A percentile compares a stretch with the other conserved stretches of the same genome.
phyloP scores from a whole-genome alignment of 1,140 invertebrate species.

The Asbolus verrucosus region DNA sequence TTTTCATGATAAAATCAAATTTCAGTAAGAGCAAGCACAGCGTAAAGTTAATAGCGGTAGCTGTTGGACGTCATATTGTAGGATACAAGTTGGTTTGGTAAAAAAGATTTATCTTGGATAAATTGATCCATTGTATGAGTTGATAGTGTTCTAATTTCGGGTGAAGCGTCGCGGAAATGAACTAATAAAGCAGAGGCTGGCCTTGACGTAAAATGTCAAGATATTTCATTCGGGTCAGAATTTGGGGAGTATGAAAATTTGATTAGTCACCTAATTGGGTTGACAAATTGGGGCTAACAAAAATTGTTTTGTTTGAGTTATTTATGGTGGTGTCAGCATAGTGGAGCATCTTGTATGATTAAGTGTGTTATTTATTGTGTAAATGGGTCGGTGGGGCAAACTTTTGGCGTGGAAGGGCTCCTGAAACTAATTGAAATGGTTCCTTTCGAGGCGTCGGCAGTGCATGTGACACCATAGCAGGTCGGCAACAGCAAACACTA shows the following conservation, averaged over 20 bases:
- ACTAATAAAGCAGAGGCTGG: too few relatives aligned
- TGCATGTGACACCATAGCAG: conserved; percentile 41
- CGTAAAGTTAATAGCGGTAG: too few relatives aligned
- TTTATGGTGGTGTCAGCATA: not conserved
- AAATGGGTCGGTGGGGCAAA: conserved; percentile 31
- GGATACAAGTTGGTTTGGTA: too few relatives aligned
- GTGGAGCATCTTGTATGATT: conserved; percentile 18
- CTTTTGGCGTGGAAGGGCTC: conserved; percentile 2
- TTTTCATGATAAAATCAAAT: too few relatives aligned
- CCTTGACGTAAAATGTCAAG: too few relatives aligned
- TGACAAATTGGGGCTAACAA: not conserved
- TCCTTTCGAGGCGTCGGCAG: conserved; percentile 32
- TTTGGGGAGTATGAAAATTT: not conserved
- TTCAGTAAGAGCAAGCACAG: too few relatives aligned
- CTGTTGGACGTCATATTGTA: too few relatives aligned
- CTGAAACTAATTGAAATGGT: conserved; percentile 38
- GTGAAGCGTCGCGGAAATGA: too few relatives aligned
- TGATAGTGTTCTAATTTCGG: too few relatives aligned
- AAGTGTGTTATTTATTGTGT: conserved; percentile 28
- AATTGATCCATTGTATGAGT: too few relatives aligned
- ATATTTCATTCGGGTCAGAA: too few relatives aligned
- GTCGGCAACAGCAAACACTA: conserved; percentile 37
- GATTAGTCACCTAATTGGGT: not conserved
- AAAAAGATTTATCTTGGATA: too few relatives aligned
- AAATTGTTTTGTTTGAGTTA: conserved; percentile 1